Conservation (phyloP, 2,797 vertebrate genomes). For the Cygnus olor region DNA sequence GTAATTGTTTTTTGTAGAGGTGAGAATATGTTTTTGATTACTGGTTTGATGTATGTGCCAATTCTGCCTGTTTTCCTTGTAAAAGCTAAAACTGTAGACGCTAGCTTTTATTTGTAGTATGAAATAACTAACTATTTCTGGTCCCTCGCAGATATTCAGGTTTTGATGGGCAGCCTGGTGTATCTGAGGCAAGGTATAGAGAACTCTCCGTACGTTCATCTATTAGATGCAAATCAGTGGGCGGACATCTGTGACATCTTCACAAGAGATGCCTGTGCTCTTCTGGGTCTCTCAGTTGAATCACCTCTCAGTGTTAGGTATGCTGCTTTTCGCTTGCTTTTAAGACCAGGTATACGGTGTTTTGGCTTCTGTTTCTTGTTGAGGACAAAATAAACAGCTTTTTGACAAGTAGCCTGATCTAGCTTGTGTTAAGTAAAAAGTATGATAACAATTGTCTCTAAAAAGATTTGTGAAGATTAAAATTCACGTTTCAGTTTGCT, state of each 20-base stretch:
- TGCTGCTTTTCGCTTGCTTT: neutral
- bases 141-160: constrained; percentile 82
- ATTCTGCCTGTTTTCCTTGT: neutral
- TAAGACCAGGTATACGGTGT: rapidly evolving
- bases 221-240: constrained; percentile 87
- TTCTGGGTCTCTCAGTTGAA: constrained; percentile 85
- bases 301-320: constrained; percentile 88
- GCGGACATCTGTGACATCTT: constrained; percentile 90
- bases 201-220: constrained; percentile 86
- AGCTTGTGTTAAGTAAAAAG: neutral
- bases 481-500: neutral
- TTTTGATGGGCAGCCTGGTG: constrained; percentile 87
- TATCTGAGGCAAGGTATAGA: constrained; percentile 87
- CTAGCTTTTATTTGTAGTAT: neutral
- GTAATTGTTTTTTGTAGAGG: neutral
- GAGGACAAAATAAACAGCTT: neutral
- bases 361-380: neutral
- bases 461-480: neutral
- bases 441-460: neutral
- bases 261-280: constrained; percentile 85
- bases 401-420: neutral
- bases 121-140: neutral
- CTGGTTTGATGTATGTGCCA: neutral
- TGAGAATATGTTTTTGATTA: neutral
- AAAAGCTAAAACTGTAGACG: neutral